These are phyloP conservation scores for Cardinalis cardinalis DNA, from an alignment of 2,113 vertebrate species.

Conservation along the genomic window DNA sequence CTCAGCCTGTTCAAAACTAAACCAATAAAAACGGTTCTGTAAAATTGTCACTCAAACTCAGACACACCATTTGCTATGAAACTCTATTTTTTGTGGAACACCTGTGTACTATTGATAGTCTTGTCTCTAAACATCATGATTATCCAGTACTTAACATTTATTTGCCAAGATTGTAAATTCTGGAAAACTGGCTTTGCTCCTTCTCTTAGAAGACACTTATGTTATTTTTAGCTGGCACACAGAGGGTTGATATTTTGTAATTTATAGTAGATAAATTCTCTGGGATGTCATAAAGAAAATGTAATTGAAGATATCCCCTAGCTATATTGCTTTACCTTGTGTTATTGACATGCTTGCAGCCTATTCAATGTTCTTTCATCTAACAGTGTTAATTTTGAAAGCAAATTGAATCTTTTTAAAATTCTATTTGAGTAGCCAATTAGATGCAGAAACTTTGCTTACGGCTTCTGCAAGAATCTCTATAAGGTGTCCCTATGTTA, in stretches of 20 bases:
- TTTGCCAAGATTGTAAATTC: neutral
- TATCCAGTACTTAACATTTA: neutral
- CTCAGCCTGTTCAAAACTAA: neutral
- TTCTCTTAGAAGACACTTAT: neutral
- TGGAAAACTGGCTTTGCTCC: neutral
- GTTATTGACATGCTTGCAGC: neutral
- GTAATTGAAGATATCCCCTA: neutral
- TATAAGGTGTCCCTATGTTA: neutral
- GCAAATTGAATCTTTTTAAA: conserved; percentile 18
- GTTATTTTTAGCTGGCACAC: neutral
- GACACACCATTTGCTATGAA: neutral
- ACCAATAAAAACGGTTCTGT: neutral
- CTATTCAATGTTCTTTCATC: neutral
- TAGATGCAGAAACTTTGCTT: conserved; percentile 11
- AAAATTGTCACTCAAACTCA: neutral
- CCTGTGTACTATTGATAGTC: neutral
- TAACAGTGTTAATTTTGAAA: conserved; percentile 14
- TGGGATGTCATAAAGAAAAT: neutral
- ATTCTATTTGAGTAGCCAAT: conserved; percentile 1
- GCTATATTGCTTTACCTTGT: neutral
- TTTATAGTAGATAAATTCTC: conserved; percentile 10
- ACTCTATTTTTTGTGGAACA: neutral
- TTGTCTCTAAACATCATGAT: neutral
- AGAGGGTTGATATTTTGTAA: neutral
- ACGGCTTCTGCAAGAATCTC: neutral